These are phyloP conservation scores for Eilema sororculum DNA, from an alignment of 2,888 invertebrate genomes.

Conservation along the genomic window DNA sequence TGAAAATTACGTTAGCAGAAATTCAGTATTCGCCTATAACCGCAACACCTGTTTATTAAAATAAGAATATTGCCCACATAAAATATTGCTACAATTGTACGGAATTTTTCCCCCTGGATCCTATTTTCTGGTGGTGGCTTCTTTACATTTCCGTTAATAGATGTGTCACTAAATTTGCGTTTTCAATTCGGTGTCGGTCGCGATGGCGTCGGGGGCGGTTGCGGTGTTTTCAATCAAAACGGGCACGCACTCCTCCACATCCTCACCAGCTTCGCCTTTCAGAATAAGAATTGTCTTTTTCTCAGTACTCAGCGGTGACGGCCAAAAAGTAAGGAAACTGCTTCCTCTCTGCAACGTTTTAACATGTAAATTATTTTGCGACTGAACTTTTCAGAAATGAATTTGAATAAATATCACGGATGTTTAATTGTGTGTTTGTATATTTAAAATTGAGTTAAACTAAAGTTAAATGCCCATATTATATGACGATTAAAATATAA, in stretches of 20 bases:
- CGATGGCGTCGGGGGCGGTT: conserved; percentile 52
- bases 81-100: conserved; percentile 58
- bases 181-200: conserved; percentile 80
- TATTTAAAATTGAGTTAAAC: background rate
- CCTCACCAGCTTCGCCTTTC: conserved; percentile 82
- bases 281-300: conserved; percentile 87
- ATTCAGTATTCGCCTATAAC: conserved; percentile 38
- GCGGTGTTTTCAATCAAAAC: conserved; percentile 84
- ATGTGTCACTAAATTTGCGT: conserved; percentile 85
- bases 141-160: conserved; percentile 81
- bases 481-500: background rate
- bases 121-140: conserved; percentile 73
- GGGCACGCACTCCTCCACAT: conserved; percentile 85
- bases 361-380: conserved; percentile 8
- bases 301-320: conserved; percentile 73
- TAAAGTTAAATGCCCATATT: background rate
- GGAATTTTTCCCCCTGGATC: conserved; percentile 56
- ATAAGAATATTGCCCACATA: conserved; percentile 46
- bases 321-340: conserved; percentile 67
- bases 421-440: background rate
- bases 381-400: background rate
- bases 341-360: conserved; percentile 44
- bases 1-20: conserved; percentile 39
- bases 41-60: conserved; percentile 51
- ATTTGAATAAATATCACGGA: background rate